A percentile compares a stretch with the other conserved stretches of the same genome.
Evolutionary conservation across 2,888 invertebrate genomes (phyloP).

Genomic region (Slavum lentiscoides): DNA sequence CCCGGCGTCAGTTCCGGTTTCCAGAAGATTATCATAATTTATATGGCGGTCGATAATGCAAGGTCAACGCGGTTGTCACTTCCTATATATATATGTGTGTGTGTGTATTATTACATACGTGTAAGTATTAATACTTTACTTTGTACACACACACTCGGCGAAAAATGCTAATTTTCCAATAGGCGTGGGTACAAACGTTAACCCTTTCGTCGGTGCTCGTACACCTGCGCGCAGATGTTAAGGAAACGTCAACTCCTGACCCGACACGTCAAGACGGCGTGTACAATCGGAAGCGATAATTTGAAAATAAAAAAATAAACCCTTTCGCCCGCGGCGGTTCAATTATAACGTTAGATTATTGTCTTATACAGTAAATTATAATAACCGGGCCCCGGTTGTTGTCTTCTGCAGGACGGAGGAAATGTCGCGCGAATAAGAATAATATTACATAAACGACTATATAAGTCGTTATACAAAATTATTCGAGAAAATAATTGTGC

Average conservation of each 20-base stretch:
- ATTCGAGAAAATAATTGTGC: too few relatives aligned
- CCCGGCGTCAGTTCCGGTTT: slow-evolving; percentile 38
- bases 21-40: slow-evolving; percentile 52
- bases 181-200: slow-evolving; percentile 28
- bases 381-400: too few relatives aligned
- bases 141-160: background rate
- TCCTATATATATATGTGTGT: too few relatives aligned
- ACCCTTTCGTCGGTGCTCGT: slow-evolving; percentile 14
- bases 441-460: too few relatives aligned
- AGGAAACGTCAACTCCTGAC: slow-evolving; percentile 38
- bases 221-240: slow-evolving; percentile 21
- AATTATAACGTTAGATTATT: too few relatives aligned
- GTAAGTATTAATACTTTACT: too few relatives aligned
- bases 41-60: slow-evolving; percentile 20
- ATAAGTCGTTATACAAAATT: too few relatives aligned
- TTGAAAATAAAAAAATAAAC: background rate
- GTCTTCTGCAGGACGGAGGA: too few relatives aligned
- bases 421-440: too few relatives aligned
- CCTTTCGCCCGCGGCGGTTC: background rate
- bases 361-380: too few relatives aligned
- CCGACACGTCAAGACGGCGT: background rate
- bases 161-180: background rate
- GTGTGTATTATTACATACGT: too few relatives aligned
- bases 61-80: slow-evolving; percentile 40
- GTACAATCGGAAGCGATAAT: background rate